A percentile compares a stretch with the other conserved stretches of the same genome.
phyloP scores from a whole-genome alignment of 2,888 invertebrate species.

The Malthinus flaveolus region DNA sequence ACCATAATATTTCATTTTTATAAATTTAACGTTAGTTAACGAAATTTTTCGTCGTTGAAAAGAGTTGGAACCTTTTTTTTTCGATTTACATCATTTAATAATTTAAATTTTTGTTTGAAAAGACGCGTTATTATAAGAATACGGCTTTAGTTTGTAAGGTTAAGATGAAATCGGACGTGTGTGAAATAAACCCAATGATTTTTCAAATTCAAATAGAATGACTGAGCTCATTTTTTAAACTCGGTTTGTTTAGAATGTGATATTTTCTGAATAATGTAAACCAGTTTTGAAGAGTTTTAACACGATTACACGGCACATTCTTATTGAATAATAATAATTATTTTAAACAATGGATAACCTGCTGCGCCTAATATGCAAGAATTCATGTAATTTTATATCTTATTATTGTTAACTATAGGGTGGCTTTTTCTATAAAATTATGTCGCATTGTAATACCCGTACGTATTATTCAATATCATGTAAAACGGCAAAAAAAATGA shows the following conservation, averaged over 20 bases:
- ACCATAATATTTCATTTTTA: conserved; percentile 33
- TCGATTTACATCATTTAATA: conserved; percentile 37
- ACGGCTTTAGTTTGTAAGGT: conserved; percentile 7
- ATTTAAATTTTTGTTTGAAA: conserved; percentile 19
- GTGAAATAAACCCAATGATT: conserved; percentile 49
- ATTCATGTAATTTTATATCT: conserved; percentile 32
- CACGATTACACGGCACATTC: conserved; percentile 38
- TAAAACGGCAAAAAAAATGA: conserved; percentile 31
- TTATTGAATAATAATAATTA: conserved; percentile 52
- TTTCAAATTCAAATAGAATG: conserved; percentile 56
- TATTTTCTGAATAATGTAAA: conserved; percentile 10
- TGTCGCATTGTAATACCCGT: conserved; percentile 35
- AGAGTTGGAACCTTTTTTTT: conserved; percentile 24
- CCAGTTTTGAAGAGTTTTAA: conserved; percentile 14
- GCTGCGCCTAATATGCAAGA: conserved; percentile 47
- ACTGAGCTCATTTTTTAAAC: conserved; percentile 54
- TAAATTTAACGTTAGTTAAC: conserved; percentile 27
- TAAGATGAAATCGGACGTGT: conserved; percentile 21
- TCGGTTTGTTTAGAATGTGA: conserved; percentile 44
- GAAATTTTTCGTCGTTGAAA: conserved; percentile 34
- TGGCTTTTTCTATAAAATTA: conserved; percentile 41
- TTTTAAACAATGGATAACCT: conserved; percentile 55
- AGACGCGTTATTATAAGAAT: neutral
- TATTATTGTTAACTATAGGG: conserved; percentile 38
- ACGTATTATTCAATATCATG: conserved; percentile 43